Base-by-base conservation (phyloP, 2,113 vertebrate genomes). In the Pycnonotus jocosus region DNA sequence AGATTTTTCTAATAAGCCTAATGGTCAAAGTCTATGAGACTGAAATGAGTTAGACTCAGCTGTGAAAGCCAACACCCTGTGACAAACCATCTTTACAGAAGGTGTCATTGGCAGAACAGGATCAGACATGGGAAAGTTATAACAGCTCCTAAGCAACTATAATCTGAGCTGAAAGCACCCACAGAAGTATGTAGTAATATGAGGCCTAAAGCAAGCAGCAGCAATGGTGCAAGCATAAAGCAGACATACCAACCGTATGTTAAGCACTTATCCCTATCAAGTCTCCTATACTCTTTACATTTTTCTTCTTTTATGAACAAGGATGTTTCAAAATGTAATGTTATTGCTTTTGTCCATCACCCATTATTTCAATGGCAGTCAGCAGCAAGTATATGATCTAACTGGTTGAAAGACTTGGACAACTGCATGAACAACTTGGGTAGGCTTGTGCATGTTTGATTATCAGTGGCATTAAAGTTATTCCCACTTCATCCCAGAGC, bases 41-140 rank as follows among this genome's bases (percentile, higher is more conserved):
- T 77, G 57, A 83, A 74, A 58, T 0, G 1, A 85, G 24, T 19
- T 24, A 31, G 53, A 71, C 42, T 61, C 27, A 72, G 58, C 33
- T 77, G 22, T 45, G 66, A 88, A 77, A 90, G 25, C 12, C 33
- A 78, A 64, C 8, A 44, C 12, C 4, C 21, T n/a, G 51, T 12
- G 23, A 48, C 2, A 58, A 50, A 60, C 65, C 57, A 74, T 35
- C 47, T 65, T 82, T 45, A 50, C 16, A 68, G 50, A 1, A 53
- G 25, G 50, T 24, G 42, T 40, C 62, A 54, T 0, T 44, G 58
- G 45, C 1, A 51, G 58, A 79, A 72, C 15, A 76, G 37, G 45
- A 79, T 24, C 40, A 65, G n/a, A 57, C 18, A 51, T 0, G 0
- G 71, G 25, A 31, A 90, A 50, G 54, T 18, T 57, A 0, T 10